Conservation (phyloP, 2,888 invertebrate species). For the Strigamia transsilvanica region DNA sequence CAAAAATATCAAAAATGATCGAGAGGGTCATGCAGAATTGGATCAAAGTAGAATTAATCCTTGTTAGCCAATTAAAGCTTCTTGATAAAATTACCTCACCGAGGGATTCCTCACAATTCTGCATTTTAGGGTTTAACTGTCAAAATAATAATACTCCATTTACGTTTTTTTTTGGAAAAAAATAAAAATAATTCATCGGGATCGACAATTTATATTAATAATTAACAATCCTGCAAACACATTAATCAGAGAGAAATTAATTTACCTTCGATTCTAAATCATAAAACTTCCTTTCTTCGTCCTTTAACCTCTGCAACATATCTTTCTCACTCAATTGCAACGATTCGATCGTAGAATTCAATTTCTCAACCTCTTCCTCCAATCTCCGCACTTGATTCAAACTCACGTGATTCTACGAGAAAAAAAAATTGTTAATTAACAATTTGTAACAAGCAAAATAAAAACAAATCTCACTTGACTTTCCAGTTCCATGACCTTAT, state of each 20-base stretch:
- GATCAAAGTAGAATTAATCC: constrained; percentile 34
- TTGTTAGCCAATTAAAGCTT: constrained; percentile 26
- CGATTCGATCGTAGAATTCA: constrained; percentile 80
- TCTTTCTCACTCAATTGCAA: constrained; percentile 78
- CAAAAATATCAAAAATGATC: background rate
- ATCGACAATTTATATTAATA: background rate
- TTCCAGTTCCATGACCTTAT: constrained; percentile 95
- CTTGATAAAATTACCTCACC: constrained; percentile 24
- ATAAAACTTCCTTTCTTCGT: constrained; percentile 80
- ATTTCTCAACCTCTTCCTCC: constrained; percentile 88
- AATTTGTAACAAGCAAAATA: background rate
- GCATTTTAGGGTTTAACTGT: constrained; percentile 39
- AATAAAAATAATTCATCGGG: constrained; percentile 51
- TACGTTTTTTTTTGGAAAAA: background rate
- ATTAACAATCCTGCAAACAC: background rate
- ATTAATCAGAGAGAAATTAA: background rate
- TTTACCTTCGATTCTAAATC: constrained; percentile 72
- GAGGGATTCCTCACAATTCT: constrained; percentile 44
- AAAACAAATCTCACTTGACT: constrained; percentile 72
- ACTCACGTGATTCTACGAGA: constrained; percentile 68
- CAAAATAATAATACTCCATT: constrained; percentile 33
- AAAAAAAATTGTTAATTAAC: background rate
- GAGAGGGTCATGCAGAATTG: constrained; percentile 46
- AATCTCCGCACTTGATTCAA: constrained; percentile 74
- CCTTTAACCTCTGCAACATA: constrained; percentile 78